These are phyloP conservation scores for Dynastes grantii DNA, from an alignment of 2,888 invertebrate species.

Conservation along the genomic window DNA sequence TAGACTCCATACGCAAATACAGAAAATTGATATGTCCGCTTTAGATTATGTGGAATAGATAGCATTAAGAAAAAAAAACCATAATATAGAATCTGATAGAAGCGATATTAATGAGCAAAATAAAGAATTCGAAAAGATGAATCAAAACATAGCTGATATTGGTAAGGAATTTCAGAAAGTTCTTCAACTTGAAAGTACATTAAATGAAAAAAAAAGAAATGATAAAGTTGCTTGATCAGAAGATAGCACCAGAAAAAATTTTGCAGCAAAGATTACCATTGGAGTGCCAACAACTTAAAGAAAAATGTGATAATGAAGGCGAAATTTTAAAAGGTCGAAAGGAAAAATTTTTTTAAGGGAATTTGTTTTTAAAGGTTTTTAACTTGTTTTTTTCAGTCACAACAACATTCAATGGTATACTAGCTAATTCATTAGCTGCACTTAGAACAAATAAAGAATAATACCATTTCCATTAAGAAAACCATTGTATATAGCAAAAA, in stretches of 20 bases:
- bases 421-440: background rate
- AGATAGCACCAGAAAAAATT: background rate
- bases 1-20: background rate
- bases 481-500: too few relatives aligned
- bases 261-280: background rate
- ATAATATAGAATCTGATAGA: background rate
- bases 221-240: background rate
- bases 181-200: background rate
- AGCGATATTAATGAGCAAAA: background rate
- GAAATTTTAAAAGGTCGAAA: too few relatives aligned
- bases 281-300: background rate
- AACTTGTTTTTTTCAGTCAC: too few relatives aligned
- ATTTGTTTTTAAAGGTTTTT: too few relatives aligned
- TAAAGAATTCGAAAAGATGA: background rate
- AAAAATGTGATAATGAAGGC: constrained; percentile 9
- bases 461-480: too few relatives aligned
- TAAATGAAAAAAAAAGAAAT: background rate
- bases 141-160: background rate
- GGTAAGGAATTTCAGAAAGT: background rate
- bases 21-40: background rate
- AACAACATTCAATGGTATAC: background rate
- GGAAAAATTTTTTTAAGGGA: too few relatives aligned
- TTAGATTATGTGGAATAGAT: constrained; percentile 13
- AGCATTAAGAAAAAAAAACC: background rate
- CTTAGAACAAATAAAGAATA: background rate